Percentiles rank a stretch among this genome's conserved stretches.
These are phyloP conservation scores for Nothobranchius kuhntae DNA, from an alignment of 2,113 vertebrate species.

Conservation along the genomic window DNA sequence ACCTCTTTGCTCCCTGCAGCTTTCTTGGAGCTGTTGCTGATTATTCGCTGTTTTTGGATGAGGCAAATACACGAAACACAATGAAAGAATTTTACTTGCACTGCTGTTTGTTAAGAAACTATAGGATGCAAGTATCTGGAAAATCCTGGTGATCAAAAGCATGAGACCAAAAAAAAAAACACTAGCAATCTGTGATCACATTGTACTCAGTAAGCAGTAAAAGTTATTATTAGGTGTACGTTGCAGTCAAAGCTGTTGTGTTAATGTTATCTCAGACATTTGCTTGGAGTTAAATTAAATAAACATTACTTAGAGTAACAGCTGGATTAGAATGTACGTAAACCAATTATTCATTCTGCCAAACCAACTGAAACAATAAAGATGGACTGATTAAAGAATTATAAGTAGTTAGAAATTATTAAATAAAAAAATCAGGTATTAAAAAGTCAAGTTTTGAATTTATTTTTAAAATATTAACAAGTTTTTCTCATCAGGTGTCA, in stretches of 20 bases:
- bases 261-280: background rate
- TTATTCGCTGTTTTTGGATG: background rate
- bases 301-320: background rate
- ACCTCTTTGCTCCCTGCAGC: conserved; percentile 6
- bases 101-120: background rate
- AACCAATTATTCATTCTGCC: background rate
- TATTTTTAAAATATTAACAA: background rate
- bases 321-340: background rate
- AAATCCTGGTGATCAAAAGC: background rate
- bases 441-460: background rate
- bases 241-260: background rate
- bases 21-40: background rate
- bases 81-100: background rate
- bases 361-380: background rate
- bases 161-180: background rate
- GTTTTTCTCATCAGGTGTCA: background rate
- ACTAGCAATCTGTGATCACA: background rate
- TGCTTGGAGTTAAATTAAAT: background rate
- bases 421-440: background rate
- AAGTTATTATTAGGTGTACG: too few species aligned
- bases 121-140: background rate
- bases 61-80: background rate
- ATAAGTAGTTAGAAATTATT: background rate
- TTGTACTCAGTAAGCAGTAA: background rate
- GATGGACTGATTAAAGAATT: background rate